Evolutionary conservation across 2,888 invertebrate genomes (phyloP).

Genomic region (Epinotia brunnichana): DNA sequence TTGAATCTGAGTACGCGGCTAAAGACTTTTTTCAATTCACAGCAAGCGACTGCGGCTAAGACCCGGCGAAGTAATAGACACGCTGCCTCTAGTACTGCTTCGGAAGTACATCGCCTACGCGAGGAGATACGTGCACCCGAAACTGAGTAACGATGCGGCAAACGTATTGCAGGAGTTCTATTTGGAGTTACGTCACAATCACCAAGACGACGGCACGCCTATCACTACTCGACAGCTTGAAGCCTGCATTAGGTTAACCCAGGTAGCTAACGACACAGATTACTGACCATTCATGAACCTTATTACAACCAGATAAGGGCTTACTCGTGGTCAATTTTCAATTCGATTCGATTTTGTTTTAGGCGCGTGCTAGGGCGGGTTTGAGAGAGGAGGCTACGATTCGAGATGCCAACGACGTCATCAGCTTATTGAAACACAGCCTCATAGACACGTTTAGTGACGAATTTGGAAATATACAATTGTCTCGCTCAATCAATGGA

Average conservation of each 20-base stretch:
- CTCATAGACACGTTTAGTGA: conserved; percentile 90
- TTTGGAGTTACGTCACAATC: conserved; percentile 87
- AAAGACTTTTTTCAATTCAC: conserved; percentile 48
- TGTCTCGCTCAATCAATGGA: conserved; percentile 87
- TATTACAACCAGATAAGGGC: too few species aligned
- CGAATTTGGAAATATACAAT: conserved; percentile 86
- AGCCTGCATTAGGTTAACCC: conserved; percentile 92
- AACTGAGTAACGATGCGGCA: conserved; percentile 88
- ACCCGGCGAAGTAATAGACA: conserved; percentile 86
- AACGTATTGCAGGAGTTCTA: conserved; percentile 90
- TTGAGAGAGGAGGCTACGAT: conserved; percentile 91
- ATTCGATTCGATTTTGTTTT: conserved; percentile 46
- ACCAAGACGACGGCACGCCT: conserved; percentile 87
- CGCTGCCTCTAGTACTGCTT: conserved; percentile 89
- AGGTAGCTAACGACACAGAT: conserved; percentile 70
- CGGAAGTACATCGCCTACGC: conserved; percentile 97
- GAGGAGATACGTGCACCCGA: conserved; percentile 92
- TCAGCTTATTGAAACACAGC: conserved; percentile 92
- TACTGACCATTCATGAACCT: neutral
- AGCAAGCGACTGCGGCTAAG: conserved; percentile 85
- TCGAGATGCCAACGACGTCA: conserved; percentile 92
- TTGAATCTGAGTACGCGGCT: too few species aligned
- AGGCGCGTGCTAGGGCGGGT: conserved; percentile 95
- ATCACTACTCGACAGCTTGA: conserved; percentile 95
- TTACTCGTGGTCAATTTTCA: too few species aligned